Evolutionary conservation across 2,888 invertebrate genomes (phyloP).

Genomic region (Maniola hyperantus): DNA sequence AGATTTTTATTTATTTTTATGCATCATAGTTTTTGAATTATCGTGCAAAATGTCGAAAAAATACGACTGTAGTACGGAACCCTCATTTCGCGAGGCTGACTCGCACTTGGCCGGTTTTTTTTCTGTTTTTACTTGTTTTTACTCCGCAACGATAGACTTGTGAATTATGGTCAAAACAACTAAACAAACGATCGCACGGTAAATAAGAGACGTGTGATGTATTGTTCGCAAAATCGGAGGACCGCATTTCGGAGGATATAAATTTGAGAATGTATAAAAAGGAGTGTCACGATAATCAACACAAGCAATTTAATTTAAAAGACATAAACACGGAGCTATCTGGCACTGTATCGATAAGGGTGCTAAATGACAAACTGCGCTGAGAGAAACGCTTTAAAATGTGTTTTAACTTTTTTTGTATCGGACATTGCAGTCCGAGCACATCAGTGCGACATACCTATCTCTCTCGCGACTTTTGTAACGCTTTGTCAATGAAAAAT

Average conservation of each 20-base stretch:
- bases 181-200: slow-evolving; percentile 42
- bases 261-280: slow-evolving; percentile 69
- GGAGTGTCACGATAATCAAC: slow-evolving; percentile 75
- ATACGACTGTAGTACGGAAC: too few species aligned
- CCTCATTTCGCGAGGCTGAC: too few species aligned
- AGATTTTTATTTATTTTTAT: too few species aligned
- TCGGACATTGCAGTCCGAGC: slow-evolving; percentile 41
- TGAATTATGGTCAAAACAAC: slow-evolving; percentile 49
- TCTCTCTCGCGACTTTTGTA: too few species aligned
- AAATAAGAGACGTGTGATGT: slow-evolving; percentile 42
- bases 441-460: too few species aligned
- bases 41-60: too few species aligned
- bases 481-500: neutral
- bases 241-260: slow-evolving; percentile 56
- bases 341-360: slow-evolving; percentile 77
- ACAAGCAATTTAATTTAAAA: slow-evolving; percentile 76
- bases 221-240: slow-evolving; percentile 36
- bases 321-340: slow-evolving; percentile 78
- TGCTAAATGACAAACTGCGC: slow-evolving; percentile 78
- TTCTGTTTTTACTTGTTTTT: slow-evolving; percentile 30
- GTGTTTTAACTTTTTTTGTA: slow-evolving; percentile 73
- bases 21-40: too few species aligned
- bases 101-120: too few species aligned
- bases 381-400: slow-evolving; percentile 73
- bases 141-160: slow-evolving; percentile 43